These are phyloP conservation scores for Sebastes kiyomatsui DNA, from an alignment of 2,797 vertebrate genomes.

Conservation along the genomic window DNA sequence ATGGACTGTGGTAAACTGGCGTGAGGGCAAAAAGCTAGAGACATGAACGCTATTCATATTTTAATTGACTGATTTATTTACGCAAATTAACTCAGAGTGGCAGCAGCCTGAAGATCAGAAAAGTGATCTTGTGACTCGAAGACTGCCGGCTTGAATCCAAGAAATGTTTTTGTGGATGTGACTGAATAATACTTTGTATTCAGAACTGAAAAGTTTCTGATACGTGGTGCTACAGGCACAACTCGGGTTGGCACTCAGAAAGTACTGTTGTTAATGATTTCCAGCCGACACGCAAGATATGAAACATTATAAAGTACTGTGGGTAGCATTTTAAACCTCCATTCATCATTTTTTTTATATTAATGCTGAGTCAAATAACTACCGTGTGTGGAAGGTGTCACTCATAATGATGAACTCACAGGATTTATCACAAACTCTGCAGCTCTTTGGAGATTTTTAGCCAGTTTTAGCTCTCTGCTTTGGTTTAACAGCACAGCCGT, in stretches of 20 bases:
- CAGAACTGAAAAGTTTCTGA: not conserved
- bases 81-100: slow-evolving; percentile 16
- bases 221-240: not conserved
- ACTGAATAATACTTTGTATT: not conserved
- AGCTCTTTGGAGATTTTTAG: not conserved
- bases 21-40: not conserved
- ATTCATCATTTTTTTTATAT: not conserved
- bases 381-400: not conserved
- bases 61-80: slow-evolving; percentile 34
- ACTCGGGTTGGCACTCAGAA: not conserved
- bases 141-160: not conserved
- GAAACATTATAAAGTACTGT: not conserved
- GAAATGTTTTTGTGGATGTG: not conserved
- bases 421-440: not conserved
- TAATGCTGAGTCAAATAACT: not conserved
- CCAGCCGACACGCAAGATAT: not conserved
- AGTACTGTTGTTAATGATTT: not conserved
- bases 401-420: not conserved
- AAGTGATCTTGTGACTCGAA: not conserved
- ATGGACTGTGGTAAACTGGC: slow-evolving; percentile 30
- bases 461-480: not conserved
- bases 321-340: not conserved
- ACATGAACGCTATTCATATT: slow-evolving; percentile 3
- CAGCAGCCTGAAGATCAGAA: slow-evolving; percentile 18
- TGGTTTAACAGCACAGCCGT: not conserved